Base-by-base conservation (phyloP, 2,113 vertebrate species). In the Phalacrocorax pelagicus region DNA sequence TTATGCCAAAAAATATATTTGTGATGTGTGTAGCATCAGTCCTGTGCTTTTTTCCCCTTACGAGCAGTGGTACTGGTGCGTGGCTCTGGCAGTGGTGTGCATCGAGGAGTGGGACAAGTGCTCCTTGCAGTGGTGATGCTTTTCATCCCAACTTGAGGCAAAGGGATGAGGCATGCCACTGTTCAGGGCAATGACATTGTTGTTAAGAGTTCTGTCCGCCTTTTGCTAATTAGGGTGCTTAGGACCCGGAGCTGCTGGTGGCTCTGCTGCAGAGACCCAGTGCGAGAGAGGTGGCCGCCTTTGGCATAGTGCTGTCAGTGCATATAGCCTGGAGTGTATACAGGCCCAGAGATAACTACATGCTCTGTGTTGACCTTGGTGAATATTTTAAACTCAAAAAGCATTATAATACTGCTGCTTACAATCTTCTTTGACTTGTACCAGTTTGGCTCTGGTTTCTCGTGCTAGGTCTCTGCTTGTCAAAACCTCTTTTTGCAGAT, bases 41-140 rank as follows among this genome's bases (percentile, higher is more conserved):
- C 11, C 32, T 42, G 29, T 63, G 24, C 40, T 54, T 66, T 70
- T 54, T 66, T 70, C 18, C 15, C 34, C 26, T n/a, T 21, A 10
- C 0, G 1, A 34, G 46, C 23, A 1, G 0, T 1, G 32, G 30
- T 78, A 10, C 34, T 34, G 0, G 8, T 3, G 0, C 0, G 5
- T 69, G 86, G 15, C 80, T 52, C 22, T 13, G 42, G 67, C 2
- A 5, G 2, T 12, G 47, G 27, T 0, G 0, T 17, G 30, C 4
- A 11, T 12, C 4, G 2, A 62, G 79, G 34, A 79, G 19, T 0
- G 1, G 16, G 24, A 44, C 1, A 5, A 44, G 34, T 0, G 13
- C n/a, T 74, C 44, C 47, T 40, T 62, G 67, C 22, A 15, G 2
- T 0, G 3, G 21, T 2, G 2, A 19, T 34, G 78, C 51, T 65